Conservation (phyloP, 1,140 invertebrate species). For the Nephila pilipes region DNA sequence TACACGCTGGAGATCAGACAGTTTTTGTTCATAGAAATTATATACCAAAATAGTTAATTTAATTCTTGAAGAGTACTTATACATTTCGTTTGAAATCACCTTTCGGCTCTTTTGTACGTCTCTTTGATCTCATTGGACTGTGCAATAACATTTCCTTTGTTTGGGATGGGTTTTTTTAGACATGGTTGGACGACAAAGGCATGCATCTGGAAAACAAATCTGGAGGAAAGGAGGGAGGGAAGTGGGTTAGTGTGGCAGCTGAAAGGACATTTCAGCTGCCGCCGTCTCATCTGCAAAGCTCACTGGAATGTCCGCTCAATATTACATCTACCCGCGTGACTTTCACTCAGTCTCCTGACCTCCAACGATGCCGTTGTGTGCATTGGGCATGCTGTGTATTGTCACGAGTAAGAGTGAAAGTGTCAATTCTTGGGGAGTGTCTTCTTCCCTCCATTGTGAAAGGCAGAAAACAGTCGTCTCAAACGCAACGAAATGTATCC, state of each 20-base stretch:
- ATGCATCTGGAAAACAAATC: background rate
- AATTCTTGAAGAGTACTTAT: no score
- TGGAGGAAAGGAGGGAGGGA: background rate
- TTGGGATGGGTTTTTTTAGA: no score
- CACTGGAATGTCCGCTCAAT: constrained; percentile 20
- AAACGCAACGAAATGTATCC: no score
- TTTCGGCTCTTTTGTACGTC: no score
- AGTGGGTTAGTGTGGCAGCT: constrained; percentile 64
- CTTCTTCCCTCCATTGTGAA: no score
- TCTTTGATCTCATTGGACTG: no score
- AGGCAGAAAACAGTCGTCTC: no score
- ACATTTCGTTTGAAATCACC: no score
- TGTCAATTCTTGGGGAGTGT: background rate
- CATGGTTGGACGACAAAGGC: background rate
- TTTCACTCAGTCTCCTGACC: background rate
- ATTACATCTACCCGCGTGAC: constrained; percentile 22
- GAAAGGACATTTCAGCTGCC: constrained; percentile 58
- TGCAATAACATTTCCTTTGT: no score
- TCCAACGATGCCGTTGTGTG: background rate
- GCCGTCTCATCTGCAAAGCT: constrained; percentile 29
- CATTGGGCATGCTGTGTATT: constrained; percentile 1
- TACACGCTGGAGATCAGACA: no score
- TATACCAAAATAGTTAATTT: no score
- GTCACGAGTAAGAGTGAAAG: background rate
- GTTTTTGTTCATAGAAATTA: no score